These are phyloP conservation scores for Leptodirus hochenwartii DNA, from an alignment of 2,888 invertebrate genomes.

Conservation along the genomic window DNA sequence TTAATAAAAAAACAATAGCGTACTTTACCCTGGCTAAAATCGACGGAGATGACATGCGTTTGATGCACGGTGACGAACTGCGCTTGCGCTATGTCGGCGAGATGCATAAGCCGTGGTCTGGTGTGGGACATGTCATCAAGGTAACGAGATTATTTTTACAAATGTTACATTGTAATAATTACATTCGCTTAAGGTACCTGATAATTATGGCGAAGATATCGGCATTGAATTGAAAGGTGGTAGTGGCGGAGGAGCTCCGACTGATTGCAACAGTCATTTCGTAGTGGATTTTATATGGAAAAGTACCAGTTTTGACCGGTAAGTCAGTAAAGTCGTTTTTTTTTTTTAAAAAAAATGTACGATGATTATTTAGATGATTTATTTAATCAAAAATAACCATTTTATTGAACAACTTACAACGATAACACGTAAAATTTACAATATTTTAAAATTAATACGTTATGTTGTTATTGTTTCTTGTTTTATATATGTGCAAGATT, in stretches of 20 bases:
- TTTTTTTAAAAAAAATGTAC: too few species aligned
- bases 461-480: too few species aligned
- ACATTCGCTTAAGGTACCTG: conserved; percentile 43
- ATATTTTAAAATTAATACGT: too few species aligned
- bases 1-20: conserved; percentile 95
- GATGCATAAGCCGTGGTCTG: conserved; percentile 89
- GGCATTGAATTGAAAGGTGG: conserved; percentile 90
- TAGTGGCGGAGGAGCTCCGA: conserved; percentile 81
- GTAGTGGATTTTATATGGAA: conserved; percentile 99
- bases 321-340: too few species aligned
- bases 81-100: conserved; percentile 85
- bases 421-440: too few species aligned
- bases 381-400: too few species aligned
- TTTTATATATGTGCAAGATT: too few species aligned
- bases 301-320: conserved; percentile 93
- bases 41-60: conserved; percentile 94
- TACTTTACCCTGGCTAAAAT: conserved; percentile 96
- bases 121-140: conserved; percentile 94
- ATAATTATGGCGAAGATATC: conserved; percentile 95
- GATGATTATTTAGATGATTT: too few species aligned
- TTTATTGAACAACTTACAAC: too few species aligned
- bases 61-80: conserved; percentile 98
- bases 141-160: conserved; percentile 23
- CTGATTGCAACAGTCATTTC: conserved; percentile 88
- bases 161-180: too few species aligned